Evolutionary conservation across 2,113 vertebrate species (phyloP).

Genomic region (Brienomyrus brachyistius): DNA sequence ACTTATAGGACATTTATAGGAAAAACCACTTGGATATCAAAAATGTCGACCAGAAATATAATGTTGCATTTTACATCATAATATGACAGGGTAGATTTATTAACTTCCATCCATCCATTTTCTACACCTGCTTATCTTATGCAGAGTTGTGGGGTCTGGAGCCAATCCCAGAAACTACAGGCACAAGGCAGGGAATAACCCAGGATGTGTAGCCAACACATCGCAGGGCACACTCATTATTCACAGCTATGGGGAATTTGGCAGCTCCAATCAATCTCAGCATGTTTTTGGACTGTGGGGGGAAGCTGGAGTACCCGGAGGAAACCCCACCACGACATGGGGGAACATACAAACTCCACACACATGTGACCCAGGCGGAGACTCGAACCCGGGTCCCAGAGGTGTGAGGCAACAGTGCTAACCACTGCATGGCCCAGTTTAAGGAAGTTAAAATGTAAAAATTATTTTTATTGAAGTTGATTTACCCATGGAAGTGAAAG

Average conservation of each 20-base stretch:
- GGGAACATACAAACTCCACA: neutral
- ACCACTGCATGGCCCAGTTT: neutral
- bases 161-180: neutral
- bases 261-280: neutral
- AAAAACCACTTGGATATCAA: neutral
- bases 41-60: neutral
- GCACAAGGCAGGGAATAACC: neutral
- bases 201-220: neutral
- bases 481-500: neutral
- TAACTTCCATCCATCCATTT: neutral
- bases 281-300: neutral
- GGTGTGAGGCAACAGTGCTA: neutral
- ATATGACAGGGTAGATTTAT: neutral
- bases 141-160: neutral
- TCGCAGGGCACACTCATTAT: neutral
- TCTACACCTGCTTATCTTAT: neutral
- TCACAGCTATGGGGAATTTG: neutral
- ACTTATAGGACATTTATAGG: neutral
- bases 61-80: neutral
- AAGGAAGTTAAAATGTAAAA: neutral
- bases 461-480: neutral
- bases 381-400: neutral
- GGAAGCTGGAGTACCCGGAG: neutral
- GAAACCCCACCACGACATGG: neutral
- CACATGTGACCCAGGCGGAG: neutral